Conservation (phyloP, 1,140 invertebrate genomes). For the Leptonema lineaticorne region DNA sequence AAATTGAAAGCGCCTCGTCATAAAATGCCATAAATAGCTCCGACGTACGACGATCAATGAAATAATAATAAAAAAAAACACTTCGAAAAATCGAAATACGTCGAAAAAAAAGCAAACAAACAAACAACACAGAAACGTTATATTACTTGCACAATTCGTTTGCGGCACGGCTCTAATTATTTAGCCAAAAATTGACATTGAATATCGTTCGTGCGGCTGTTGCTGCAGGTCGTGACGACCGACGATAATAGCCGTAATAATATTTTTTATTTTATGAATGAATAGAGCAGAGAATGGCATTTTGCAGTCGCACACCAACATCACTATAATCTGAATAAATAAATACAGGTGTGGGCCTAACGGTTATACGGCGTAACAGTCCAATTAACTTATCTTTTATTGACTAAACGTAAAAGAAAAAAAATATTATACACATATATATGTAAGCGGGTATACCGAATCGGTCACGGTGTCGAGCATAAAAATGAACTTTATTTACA, state of each 20-base stretch:
- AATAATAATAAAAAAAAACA: too few species aligned
- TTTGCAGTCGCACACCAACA: conserved; percentile 13
- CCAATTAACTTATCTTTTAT: conserved; percentile 43
- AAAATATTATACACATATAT: too few species aligned
- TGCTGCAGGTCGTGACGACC: conserved; percentile 31
- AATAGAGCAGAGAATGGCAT: too few species aligned
- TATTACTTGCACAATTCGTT: conserved; percentile 29
- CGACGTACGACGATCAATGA: neutral
- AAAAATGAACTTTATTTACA: conserved; percentile 10
- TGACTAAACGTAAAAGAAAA: conserved; percentile 35
- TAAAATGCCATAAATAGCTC: conserved; percentile 30
- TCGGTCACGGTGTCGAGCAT: neutral
- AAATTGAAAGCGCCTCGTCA: conserved; percentile 27
- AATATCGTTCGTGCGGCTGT: conserved; percentile 10
- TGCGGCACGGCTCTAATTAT: conserved; percentile 40
- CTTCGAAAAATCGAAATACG: too few species aligned
- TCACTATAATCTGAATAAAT: conserved; percentile 30
- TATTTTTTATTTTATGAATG: conserved; percentile 40
- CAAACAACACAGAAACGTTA: conserved; percentile 27
- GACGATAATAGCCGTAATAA: conserved; percentile 26
- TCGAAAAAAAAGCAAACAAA: conserved; percentile 15
- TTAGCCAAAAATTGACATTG: conserved; percentile 2
- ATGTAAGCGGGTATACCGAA: too few species aligned
- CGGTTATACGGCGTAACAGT: conserved; percentile 41
- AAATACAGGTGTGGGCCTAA: conserved; percentile 34